Base-by-base conservation (phyloP, 2,888 invertebrate species). In the Mesopsocus fuscifrons region DNA sequence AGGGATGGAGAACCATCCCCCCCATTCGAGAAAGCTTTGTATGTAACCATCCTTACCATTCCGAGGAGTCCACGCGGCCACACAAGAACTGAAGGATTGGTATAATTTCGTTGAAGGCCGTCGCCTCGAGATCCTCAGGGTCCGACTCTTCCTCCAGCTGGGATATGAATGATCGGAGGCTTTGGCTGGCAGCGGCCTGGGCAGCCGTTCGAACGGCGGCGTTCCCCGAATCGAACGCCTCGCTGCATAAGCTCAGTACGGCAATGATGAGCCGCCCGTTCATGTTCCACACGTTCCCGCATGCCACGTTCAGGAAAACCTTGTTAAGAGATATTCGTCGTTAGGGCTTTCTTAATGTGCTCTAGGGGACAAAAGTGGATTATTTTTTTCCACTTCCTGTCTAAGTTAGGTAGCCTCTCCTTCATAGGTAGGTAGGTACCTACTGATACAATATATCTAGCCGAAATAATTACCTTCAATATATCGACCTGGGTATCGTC, bases 81-180 rank as follows among this genome's bases (percentile, higher is more conserved):
- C 84, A 85, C 38, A 89, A 69, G 60, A 85, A 87, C 56, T 87
- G 87, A 64, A 87, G 78, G 43, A 87, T 85, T 0, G 87, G 87
- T 47, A 89, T 79, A 2, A 85, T 82, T 64, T 91, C 89, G 54
- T 85, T 85, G 59, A 85, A 87, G 52, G 84, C 84, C 6, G 84
- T 79, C 1, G 82, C 80, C 1, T 83, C 83, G 13, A 76, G 71
- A 41, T 68, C 67, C 49, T 47, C 34, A 46, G 35, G 30, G 43
- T 46, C 34, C 47, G 46, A 31, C 48, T 44, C n/a, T 20, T 38
- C 38, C 11, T 38, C 84, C 42, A 85, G 61, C 57, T 84, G 83
- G 17, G 80, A 72, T 54, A 83, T 83, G 57, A 89, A 88, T 1
- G 87, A 83, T 38, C 85, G 68, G 23, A 92, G 61, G 3, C 85